Conservation (phyloP, 30 jellyfish, hydroid and myxozoan species). For the Haliclystus octoradiatus region DNA sequence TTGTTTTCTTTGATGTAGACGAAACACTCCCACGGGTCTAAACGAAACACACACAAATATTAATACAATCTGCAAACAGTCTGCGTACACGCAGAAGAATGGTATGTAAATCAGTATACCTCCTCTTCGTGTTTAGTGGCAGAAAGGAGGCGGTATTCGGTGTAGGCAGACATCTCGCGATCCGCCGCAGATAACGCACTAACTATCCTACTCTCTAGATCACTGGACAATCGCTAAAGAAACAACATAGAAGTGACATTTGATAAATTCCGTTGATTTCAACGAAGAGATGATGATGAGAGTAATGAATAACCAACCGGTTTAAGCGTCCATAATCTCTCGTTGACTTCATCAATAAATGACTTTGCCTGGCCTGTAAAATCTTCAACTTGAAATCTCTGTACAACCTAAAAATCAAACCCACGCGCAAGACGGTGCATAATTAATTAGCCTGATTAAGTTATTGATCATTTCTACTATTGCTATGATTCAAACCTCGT, state of each 20-base stretch:
- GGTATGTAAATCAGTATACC: constrained; percentile 14
- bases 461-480: no score
- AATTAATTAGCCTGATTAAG: no score
- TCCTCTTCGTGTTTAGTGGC: constrained; percentile 59
- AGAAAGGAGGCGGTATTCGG: constrained; percentile 41
- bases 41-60: no score
- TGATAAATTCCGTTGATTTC: background rate
- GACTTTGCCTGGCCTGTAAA: constrained; percentile 70
- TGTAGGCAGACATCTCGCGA: constrained; percentile 50
- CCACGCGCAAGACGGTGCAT: background rate
- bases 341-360: constrained; percentile 90
- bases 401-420: constrained; percentile 27
- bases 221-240: constrained; percentile 69
- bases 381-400: constrained; percentile 66
- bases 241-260: background rate
- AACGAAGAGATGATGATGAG: background rate
- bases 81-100: background rate
- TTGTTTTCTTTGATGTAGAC: no score
- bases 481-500: no score
- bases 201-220: constrained; percentile 66
- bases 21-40: no score
- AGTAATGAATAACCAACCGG: constrained; percentile 50
- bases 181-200: constrained; percentile 84
- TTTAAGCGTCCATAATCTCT: constrained; percentile 83
- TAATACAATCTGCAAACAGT: no score